Evolutionary conservation across 2,113 vertebrate species (phyloP).

Genomic region (Piaya cayana): DNA sequence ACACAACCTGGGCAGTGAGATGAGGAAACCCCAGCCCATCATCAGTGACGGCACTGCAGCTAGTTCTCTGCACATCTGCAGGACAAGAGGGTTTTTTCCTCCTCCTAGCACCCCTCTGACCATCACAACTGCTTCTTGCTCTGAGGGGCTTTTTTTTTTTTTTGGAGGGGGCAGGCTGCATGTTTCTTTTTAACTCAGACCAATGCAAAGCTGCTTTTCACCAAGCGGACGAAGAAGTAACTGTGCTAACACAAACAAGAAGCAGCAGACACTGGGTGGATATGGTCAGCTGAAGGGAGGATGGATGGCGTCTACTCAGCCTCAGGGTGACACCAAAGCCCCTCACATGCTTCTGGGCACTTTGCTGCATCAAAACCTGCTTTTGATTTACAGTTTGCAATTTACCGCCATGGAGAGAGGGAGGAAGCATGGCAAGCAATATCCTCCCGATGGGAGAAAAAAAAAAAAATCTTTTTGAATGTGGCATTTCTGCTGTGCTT

Average conservation of each 20-base stretch:
- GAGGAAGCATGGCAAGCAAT: not conserved
- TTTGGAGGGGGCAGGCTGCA: no score
- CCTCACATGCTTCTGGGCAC: fast-evolving
- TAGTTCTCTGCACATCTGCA: not conserved
- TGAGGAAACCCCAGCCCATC: not conserved
- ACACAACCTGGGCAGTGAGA: not conserved
- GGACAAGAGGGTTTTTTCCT: fast-evolving
- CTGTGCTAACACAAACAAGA: not conserved
- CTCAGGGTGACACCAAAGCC: not conserved
- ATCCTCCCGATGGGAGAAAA: fast-evolving
- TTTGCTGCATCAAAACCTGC: not conserved
- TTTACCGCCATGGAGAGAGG: not conserved
- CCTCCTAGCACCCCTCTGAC: not conserved
- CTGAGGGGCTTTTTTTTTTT: not conserved
- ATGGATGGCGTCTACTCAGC: not conserved
- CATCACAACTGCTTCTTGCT: not conserved
- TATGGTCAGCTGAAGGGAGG: not conserved
- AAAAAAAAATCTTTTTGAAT: not conserved
- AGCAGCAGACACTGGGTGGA: not conserved
- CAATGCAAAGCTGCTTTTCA: not conserved
- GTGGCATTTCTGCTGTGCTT: not conserved
- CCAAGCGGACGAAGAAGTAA: not conserved
- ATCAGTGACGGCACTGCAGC: fast-evolving
- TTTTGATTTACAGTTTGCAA: not conserved
- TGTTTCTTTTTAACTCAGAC: not conserved